These are phyloP conservation scores for Machimus atricapillus DNA, from an alignment of 2,888 invertebrate genomes.

Conservation along the genomic window DNA sequence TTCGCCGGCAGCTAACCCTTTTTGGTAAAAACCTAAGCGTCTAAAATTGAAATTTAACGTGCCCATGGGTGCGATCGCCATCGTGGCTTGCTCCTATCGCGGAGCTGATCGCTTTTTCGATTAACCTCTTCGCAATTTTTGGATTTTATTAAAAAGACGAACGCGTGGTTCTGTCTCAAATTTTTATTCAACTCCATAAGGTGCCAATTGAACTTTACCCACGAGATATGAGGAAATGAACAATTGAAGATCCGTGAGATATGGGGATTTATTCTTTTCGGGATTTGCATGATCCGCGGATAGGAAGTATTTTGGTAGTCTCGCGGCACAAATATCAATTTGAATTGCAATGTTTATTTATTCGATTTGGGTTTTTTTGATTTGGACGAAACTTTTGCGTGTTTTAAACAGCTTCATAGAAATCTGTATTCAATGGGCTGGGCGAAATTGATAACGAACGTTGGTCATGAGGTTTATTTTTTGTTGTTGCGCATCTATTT, in stretches of 20 bases:
- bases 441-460: background rate
- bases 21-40: background rate
- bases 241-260: slow-evolving; percentile 1
- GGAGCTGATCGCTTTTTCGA: background rate
- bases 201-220: background rate
- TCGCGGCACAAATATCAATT: background rate
- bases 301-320: background rate
- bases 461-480: background rate
- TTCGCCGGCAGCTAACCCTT: slow-evolving; percentile 17
- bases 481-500: background rate
- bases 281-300: background rate
- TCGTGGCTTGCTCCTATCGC: background rate
- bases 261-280: background rate
- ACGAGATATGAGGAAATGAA: background rate
- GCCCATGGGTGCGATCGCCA: background rate
- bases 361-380: background rate
- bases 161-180: background rate
- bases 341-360: background rate
- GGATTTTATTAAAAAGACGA: background rate
- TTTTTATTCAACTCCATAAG: background rate
- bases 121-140: background rate
- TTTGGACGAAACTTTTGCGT: background rate
- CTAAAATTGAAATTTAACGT: background rate
- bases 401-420: background rate
- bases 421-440: background rate